A percentile compares a stretch with the other conserved stretches of the same genome.
These are phyloP conservation scores for Embidobia sp. DNA, from an alignment of 2,888 invertebrate species.

Conservation along the genomic window DNA sequence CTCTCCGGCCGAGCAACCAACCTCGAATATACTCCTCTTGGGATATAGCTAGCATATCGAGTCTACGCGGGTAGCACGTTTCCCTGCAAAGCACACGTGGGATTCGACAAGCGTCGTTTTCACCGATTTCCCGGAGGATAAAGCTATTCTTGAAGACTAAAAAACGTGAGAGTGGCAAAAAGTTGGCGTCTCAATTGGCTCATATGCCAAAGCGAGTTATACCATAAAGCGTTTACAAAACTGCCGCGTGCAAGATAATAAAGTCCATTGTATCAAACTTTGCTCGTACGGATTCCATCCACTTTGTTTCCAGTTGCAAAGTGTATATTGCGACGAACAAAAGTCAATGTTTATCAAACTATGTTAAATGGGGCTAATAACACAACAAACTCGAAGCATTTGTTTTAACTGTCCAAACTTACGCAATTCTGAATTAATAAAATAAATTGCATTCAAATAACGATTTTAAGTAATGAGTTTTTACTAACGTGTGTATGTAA, in stretches of 20 bases:
- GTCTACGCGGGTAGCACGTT: too few relatives aligned
- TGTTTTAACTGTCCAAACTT: too few relatives aligned
- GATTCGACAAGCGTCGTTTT: conserved; percentile 51
- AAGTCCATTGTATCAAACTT: conserved; percentile 17
- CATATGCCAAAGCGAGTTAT: conserved; percentile 33
- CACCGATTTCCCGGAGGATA: conserved; percentile 48
- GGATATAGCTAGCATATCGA: conserved; percentile 50
- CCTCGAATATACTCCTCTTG: conserved; percentile 64
- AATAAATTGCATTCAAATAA: too few relatives aligned
- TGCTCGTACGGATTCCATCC: background rate
- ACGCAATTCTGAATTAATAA: too few relatives aligned
- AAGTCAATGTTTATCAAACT: too few relatives aligned
- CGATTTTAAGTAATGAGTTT: too few relatives aligned
- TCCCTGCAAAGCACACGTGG: conserved; percentile 49
- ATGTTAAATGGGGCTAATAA: too few relatives aligned
- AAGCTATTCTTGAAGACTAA: conserved; percentile 36
- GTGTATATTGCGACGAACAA: too few relatives aligned
- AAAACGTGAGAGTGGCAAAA: conserved; percentile 45
- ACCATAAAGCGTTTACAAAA: conserved; percentile 33
- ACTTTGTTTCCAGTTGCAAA: conserved; percentile 11
- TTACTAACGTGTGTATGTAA: too few relatives aligned
- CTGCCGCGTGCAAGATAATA: conserved; percentile 17
- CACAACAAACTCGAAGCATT: too few relatives aligned
- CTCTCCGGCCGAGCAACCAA: too few relatives aligned
- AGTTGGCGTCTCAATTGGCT: conserved; percentile 34